phyloP scores from a whole-genome alignment of 2,888 invertebrate genomes.

The Bruchidius siliquastri region DNA sequence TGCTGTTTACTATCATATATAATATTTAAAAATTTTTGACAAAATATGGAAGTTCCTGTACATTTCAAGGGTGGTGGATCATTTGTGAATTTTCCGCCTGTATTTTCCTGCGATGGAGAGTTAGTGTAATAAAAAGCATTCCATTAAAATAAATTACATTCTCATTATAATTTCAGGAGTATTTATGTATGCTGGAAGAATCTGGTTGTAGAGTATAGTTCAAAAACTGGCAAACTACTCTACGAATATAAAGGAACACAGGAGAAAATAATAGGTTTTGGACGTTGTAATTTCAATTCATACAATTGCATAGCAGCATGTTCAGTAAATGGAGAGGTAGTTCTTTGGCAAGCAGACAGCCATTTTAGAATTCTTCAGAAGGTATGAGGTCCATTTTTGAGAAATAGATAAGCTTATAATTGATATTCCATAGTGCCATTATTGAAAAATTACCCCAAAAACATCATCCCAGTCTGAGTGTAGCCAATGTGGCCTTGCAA shows the following conservation, averaged over 20 bases:
- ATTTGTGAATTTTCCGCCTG: conserved; percentile 56
- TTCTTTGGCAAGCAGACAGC: conserved; percentile 55
- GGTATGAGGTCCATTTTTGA: conserved; percentile 31
- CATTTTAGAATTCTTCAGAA: conserved; percentile 49
- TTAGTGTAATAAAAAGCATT: conserved; percentile 43
- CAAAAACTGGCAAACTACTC: conserved; percentile 60
- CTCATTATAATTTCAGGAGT: conserved; percentile 47
- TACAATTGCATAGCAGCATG: conserved; percentile 52
- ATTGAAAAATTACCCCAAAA: no score
- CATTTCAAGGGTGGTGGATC: conserved; percentile 60
- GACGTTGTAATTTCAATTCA: conserved; percentile 45
- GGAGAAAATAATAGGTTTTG: conserved; percentile 51
- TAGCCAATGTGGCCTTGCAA: no score
- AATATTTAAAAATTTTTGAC: not conserved
- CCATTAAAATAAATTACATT: not conserved
- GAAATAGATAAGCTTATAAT: conserved; percentile 4
- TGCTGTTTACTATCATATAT: not conserved
- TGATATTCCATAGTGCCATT: no score
- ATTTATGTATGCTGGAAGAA: conserved; percentile 59
- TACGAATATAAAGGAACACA: conserved; percentile 54
- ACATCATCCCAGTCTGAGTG: no score
- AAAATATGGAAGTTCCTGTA: conserved; percentile 42
- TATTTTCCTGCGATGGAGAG: conserved; percentile 61
- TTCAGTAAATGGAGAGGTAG: conserved; percentile 52
- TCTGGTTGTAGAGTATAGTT: conserved; percentile 58